Evolutionary conservation across 2,797 vertebrate species (phyloP).

Genomic region (Diplodus puntazzo): DNA sequence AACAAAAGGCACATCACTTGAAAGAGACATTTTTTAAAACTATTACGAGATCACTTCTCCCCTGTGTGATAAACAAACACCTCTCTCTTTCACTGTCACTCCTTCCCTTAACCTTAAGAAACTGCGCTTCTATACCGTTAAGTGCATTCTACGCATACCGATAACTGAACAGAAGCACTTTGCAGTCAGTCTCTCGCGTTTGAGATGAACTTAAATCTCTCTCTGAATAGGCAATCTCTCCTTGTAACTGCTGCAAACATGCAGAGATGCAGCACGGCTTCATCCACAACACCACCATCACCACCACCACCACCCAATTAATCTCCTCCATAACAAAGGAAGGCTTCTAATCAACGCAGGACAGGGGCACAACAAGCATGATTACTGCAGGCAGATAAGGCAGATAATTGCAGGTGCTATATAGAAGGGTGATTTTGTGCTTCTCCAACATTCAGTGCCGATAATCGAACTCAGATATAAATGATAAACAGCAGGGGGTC

Average conservation of each 20-base stretch:
- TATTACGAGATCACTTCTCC: not conserved
- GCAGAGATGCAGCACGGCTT: conserved; percentile 4
- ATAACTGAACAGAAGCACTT: conserved; percentile 17
- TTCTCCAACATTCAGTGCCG: conserved; percentile 14
- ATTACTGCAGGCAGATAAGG: conserved; percentile 71
- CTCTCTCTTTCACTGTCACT: not conserved
- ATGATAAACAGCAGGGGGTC: conserved; percentile 43
- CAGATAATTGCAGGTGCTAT: conserved; percentile 54
- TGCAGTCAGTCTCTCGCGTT: conserved; percentile 20
- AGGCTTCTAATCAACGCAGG: conserved; percentile 59
- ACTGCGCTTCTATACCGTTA: not conserved
- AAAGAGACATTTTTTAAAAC: not conserved
- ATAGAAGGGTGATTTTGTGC: conserved; percentile 46
- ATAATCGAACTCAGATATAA: conserved; percentile 40
- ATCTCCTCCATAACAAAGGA: conserved; percentile 68
- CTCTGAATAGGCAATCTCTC: conserved; percentile 44
- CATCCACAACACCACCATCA: conserved; percentile 10
- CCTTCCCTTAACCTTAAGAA: conserved; percentile 10
- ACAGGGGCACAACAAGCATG: conserved; percentile 47
- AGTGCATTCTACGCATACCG: not conserved
- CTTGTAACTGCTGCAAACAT: conserved; percentile 57
- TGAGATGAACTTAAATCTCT: conserved; percentile 46
- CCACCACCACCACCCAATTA: conserved; percentile 57
- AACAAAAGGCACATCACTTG: not conserved
- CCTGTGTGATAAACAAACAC: not conserved